These are phyloP conservation scores for Chamaetylas fuelleborni DNA, from an alignment of 2,113 vertebrate species.

Conservation along the genomic window DNA sequence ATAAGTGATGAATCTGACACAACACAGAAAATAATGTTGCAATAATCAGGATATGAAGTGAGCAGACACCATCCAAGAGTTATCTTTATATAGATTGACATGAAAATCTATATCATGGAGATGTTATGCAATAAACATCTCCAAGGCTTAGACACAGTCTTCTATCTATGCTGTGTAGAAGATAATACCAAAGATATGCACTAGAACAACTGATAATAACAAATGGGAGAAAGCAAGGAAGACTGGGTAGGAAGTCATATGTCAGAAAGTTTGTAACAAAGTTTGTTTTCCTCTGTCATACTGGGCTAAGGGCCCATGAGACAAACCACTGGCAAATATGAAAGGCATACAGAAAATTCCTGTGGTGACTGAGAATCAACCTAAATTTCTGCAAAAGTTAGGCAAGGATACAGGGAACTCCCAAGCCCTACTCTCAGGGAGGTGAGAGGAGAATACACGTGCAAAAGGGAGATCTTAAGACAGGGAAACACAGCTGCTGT, in stretches of 20 bases:
- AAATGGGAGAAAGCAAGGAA: background rate
- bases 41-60: background rate
- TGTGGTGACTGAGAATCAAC: background rate
- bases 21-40: background rate
- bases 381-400: background rate
- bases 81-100: conserved; percentile 13
- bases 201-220: background rate
- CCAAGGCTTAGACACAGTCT: background rate
- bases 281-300: fast-evolving
- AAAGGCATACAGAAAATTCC: background rate
- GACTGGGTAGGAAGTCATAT: background rate
- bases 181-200: background rate
- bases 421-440: background rate
- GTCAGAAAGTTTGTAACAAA: background rate
- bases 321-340: background rate
- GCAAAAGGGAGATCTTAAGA: background rate
- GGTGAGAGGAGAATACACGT: background rate
- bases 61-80: background rate
- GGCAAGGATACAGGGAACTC: background rate
- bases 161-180: background rate
- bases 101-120: background rate
- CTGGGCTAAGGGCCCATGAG: fast-evolving
- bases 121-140: background rate
- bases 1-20: background rate
- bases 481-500: background rate